These are phyloP conservation scores for Falco peregrinus DNA, from an alignment of 2,797 vertebrate species.

Conservation along the genomic window DNA sequence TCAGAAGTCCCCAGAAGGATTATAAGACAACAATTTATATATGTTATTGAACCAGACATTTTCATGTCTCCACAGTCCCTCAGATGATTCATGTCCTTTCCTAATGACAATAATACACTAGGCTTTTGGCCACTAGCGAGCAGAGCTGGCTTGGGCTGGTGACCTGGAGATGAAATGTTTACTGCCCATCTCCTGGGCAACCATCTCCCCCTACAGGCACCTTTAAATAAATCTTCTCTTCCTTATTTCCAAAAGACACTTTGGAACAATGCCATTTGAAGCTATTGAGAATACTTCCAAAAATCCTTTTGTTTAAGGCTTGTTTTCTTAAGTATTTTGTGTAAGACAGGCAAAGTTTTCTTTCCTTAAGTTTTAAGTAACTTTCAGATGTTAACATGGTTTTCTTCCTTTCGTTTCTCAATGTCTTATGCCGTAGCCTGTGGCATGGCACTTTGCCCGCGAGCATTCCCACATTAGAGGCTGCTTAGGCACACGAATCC, in stretches of 20 bases:
- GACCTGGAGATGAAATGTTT: conserved; percentile 55
- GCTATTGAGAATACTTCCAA: neutral
- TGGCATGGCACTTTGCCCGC: neutral
- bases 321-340: conserved; percentile 45
- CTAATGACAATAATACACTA: conserved; percentile 25
- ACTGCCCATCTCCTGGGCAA: conserved; percentile 50
- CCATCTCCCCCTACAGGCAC: conserved; percentile 63
- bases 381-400: neutral
- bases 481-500: neutral
- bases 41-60: conserved; percentile 30
- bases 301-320: conserved; percentile 28
- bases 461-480: neutral
- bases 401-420: conserved; percentile 36
- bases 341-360: conserved; percentile 31
- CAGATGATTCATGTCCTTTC: conserved; percentile 14
- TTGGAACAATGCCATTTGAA: conserved; percentile 23
- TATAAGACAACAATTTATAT: conserved; percentile 34
- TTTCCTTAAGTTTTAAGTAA: conserved; percentile 43
- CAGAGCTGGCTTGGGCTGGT: neutral
- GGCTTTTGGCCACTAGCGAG: conserved; percentile 15
- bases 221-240: conserved; percentile 47
- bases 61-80: conserved; percentile 21
- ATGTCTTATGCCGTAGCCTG: neutral
- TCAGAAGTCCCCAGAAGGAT: neutral
- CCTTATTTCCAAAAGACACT: neutral